These are phyloP conservation scores for Dipodomys stephensi DNA, from an alignment of 2,113 vertebrate genomes.

Conservation along the genomic window DNA sequence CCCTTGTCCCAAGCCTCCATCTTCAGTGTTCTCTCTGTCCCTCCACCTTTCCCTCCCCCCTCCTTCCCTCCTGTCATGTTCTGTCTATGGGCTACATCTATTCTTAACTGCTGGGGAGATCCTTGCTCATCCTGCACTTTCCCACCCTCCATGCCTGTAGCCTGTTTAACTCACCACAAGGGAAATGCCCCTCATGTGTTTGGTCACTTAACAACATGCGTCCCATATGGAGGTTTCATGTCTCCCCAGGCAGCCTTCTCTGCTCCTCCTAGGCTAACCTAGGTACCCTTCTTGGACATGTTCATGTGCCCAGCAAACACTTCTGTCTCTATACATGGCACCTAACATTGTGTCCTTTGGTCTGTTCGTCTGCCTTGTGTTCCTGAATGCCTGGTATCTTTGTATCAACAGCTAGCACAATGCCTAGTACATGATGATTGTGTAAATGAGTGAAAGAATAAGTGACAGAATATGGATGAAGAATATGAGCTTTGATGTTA, in stretches of 20 bases:
- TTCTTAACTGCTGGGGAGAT: neutral
- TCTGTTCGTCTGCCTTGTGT: neutral
- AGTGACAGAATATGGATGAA: neutral
- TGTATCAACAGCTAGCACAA: neutral
- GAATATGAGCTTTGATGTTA: neutral
- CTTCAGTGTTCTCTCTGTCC: neutral
- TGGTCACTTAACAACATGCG: neutral
- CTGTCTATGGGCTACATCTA: too few species aligned
- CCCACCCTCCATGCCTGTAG: neutral
- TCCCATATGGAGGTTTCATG: neutral
- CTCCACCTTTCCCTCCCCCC: neutral
- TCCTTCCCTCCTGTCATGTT: neutral
- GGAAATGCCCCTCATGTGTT: neutral
- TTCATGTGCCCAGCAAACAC: neutral
- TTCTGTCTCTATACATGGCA: neutral
- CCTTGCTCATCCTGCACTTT: accelerated
- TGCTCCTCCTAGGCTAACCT: neutral
- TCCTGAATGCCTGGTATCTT: neutral
- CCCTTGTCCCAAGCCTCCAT: neutral
- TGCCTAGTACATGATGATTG: neutral
- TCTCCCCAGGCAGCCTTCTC: neutral
- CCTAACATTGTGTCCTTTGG: neutral
- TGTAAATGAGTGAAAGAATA: conserved; percentile 10
- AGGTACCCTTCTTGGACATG: neutral
- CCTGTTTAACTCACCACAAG: accelerated